Evolutionary conservation across 2,888 invertebrate genomes (phyloP).

Genomic region (Melinaea marsaeus): DNA sequence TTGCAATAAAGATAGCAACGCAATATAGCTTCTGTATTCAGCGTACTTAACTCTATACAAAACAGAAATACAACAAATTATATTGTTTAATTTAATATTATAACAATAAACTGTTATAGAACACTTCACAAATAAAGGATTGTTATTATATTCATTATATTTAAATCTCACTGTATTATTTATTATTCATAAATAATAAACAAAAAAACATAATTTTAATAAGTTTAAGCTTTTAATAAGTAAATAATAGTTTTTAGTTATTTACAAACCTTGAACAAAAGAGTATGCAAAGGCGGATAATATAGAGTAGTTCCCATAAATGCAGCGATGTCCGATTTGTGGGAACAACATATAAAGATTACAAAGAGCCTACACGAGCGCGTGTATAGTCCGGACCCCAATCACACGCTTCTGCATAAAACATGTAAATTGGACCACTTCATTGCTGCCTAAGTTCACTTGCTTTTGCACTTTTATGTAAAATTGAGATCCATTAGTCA

Average conservation of each 20-base stretch:
- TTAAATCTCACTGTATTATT: no score
- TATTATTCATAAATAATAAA: no score
- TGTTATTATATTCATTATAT: no score
- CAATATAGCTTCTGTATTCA: slow-evolving; percentile 47
- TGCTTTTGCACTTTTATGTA: slow-evolving; percentile 74
- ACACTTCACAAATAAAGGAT: not conserved
- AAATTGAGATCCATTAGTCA: slow-evolving; percentile 68
- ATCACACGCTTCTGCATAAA: slow-evolving; percentile 71
- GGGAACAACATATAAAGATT: slow-evolving; percentile 72
- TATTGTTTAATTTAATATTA: not conserved
- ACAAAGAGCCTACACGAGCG: slow-evolving; percentile 62
- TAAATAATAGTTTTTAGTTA: no score
- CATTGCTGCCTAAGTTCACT: slow-evolving; percentile 68
- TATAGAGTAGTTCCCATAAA: slow-evolving; percentile 56
- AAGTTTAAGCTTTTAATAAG: no score
- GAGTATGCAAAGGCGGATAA: slow-evolving; percentile 41
- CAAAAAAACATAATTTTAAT: no score
- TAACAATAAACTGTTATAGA: not conserved
- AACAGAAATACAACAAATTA: not conserved
- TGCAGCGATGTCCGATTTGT: slow-evolving; percentile 67
- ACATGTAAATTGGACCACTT: slow-evolving; percentile 77
- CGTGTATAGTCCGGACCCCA: slow-evolving; percentile 53
- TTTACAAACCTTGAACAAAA: slow-evolving; percentile 29
- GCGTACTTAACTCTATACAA: slow-evolving; percentile 18
- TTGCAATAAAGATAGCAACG: slow-evolving; percentile 74